Evolutionary conservation across 2,797 vertebrate genomes (phyloP).

Genomic region (Acipenser ruthenus): DNA sequence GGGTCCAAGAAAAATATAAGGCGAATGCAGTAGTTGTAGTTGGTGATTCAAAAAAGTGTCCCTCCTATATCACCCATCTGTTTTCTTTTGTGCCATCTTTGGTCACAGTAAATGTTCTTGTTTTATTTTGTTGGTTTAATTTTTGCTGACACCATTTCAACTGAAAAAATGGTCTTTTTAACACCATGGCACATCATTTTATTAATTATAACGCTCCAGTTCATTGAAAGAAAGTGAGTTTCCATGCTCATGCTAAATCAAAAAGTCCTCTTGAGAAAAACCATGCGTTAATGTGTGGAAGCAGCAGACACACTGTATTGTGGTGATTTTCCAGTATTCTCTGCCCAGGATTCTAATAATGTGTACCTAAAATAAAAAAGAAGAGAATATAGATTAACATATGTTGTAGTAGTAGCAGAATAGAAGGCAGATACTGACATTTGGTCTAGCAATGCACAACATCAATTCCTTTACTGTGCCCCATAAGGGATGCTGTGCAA

Average conservation of each 20-base stretch:
- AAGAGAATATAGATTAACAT: background rate
- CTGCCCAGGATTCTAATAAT: conserved; percentile 33
- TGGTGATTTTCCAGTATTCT: conserved; percentile 39
- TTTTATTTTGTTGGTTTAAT: conserved; percentile 27
- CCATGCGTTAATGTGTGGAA: conserved; percentile 74
- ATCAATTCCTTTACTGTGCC: no score
- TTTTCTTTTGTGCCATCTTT: conserved; percentile 68
- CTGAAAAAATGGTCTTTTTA: conserved; percentile 53
- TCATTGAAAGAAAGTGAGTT: conserved; percentile 74
- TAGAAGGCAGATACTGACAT: no score
- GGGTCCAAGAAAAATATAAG: conserved; percentile 92
- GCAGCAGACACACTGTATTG: conserved; percentile 64
- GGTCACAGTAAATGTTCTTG: conserved; percentile 61
- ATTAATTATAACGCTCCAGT: conserved; percentile 49
- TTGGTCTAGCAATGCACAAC: no score
- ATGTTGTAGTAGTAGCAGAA: no score
- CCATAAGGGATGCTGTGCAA: no score
- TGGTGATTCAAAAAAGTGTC: conserved; percentile 77
- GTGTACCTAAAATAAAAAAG: conserved; percentile 34
- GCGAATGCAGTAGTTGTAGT: conserved; percentile 71
- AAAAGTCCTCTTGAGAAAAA: conserved; percentile 66
- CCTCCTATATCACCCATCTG: conserved; percentile 50
- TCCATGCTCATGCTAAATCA: conserved; percentile 97
- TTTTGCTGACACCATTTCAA: conserved; percentile 52
- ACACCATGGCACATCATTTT: conserved; percentile 63